A percentile compares a stretch with the other conserved stretches of the same genome.
Evolutionary conservation across 2,888 invertebrate genomes (phyloP).

Genomic region (Amiota mariae): DNA sequence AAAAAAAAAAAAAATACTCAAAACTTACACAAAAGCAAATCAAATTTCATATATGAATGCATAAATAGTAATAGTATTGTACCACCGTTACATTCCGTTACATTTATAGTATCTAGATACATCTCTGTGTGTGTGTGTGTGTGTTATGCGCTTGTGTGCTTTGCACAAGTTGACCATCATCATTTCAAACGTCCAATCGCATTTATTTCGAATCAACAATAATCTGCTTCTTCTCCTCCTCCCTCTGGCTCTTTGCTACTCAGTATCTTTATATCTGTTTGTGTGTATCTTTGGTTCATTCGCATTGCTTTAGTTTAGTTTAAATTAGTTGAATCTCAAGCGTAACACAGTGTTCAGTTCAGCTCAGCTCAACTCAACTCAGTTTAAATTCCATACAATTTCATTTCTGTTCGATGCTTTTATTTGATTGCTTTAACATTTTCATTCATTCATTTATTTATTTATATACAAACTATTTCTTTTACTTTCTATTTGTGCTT

Average conservation of each 20-base stretch:
- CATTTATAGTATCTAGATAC: background rate
- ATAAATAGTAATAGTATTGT: no score
- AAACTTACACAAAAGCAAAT: background rate
- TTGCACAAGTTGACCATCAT: constrained; percentile 23
- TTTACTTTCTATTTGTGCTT: no score
- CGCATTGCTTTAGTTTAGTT: background rate
- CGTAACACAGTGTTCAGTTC: background rate
- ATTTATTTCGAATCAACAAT: no score
- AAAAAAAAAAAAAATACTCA: no score
- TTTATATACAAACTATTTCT: background rate
- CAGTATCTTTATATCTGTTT: no score
- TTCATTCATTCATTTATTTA: background rate
- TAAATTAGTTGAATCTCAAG: background rate
- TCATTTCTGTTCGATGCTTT: background rate
- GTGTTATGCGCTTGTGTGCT: background rate
- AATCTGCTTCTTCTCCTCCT: no score
- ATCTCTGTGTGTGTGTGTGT: background rate
- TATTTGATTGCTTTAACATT: background rate
- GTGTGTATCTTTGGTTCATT: no score
- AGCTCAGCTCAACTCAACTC: constrained; percentile 4
- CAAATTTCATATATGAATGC: background rate
- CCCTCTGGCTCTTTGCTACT: no score
- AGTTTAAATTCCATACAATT: constrained; percentile 13
- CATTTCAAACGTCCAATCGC: constrained; percentile 19
- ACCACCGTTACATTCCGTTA: no score